Conservation (phyloP, 2,113 vertebrate genomes). For the Gallinago jamesoni region DNA sequence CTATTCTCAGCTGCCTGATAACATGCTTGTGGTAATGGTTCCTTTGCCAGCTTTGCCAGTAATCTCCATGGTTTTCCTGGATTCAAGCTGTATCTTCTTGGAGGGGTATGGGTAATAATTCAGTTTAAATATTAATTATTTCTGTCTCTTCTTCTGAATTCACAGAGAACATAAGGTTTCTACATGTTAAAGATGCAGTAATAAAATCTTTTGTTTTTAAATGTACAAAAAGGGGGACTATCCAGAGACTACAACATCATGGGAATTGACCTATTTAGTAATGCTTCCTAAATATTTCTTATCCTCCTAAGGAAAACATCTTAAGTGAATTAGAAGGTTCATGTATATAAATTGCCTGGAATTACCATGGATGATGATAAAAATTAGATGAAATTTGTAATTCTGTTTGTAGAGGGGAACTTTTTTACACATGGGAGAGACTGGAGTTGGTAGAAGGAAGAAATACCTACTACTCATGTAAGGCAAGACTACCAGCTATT, state of each 20-base stretch:
- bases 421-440: neutral
- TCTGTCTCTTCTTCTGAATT: neutral
- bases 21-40: neutral
- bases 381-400: neutral
- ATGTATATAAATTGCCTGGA: neutral
- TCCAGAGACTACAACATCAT: neutral
- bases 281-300: neutral
- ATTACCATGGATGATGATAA: neutral
- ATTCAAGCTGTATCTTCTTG: neutral
- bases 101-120: neutral
- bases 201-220: neutral
- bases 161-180: neutral
- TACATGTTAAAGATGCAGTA: neutral
- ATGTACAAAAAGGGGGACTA: neutral
- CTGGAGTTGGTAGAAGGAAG: neutral
- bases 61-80: neutral
- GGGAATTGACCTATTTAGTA: slow-evolving; percentile 25
- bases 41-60: neutral
- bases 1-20: neutral
- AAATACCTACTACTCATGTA: neutral
- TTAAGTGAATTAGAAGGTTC: slow-evolving; percentile 27
- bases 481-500: neutral
- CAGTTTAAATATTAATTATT: neutral
- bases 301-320: neutral
- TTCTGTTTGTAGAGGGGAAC: neutral